Conservation (phyloP, 2,888 invertebrate genomes). For the Phlogophora meticulosa region DNA sequence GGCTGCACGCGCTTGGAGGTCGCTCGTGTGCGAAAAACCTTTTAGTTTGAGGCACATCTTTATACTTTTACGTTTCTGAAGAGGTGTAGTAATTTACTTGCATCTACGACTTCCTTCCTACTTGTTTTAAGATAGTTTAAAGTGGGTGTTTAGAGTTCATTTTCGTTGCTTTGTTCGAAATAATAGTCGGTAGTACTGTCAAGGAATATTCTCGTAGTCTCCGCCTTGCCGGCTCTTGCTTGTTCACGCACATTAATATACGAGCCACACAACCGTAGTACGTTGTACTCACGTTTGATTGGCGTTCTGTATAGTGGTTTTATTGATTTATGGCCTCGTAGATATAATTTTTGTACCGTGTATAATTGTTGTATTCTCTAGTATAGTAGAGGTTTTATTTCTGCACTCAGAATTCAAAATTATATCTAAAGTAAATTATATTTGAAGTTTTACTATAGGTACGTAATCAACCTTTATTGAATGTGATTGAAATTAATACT, state of each 20-base stretch:
- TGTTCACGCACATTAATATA: slow-evolving; percentile 22
- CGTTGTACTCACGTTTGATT: slow-evolving; percentile 12
- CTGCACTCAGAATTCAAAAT: not conserved
- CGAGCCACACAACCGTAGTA: slow-evolving; percentile 5
- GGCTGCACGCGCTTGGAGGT: slow-evolving; percentile 75
- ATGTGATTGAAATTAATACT: not conserved
- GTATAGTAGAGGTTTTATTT: not conserved
- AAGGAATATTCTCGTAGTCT: not conserved
- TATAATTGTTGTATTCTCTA: not conserved
- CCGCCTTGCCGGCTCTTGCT: too few relatives aligned
- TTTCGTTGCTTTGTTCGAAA: slow-evolving; percentile 6
- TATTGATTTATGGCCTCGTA: slow-evolving; percentile 16
- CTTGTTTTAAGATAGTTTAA: slow-evolving; percentile 6
- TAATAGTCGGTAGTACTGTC: not conserved
- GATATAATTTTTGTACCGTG: not conserved
- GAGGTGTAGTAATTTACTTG: slow-evolving; percentile 56
- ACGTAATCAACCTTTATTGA: not conserved
- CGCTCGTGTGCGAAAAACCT: slow-evolving; percentile 60
- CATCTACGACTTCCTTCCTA: slow-evolving; percentile 46
- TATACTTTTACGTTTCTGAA: slow-evolving; percentile 53
- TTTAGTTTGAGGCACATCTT: slow-evolving; percentile 47
- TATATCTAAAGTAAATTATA: not conserved
- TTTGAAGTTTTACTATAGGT: too few relatives aligned
- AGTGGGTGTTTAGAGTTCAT: not conserved
- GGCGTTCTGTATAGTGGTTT: slow-evolving; percentile 11